phyloP scores from a whole-genome alignment of 2,113 vertebrate genomes.

The Gallinago undulata region DNA sequence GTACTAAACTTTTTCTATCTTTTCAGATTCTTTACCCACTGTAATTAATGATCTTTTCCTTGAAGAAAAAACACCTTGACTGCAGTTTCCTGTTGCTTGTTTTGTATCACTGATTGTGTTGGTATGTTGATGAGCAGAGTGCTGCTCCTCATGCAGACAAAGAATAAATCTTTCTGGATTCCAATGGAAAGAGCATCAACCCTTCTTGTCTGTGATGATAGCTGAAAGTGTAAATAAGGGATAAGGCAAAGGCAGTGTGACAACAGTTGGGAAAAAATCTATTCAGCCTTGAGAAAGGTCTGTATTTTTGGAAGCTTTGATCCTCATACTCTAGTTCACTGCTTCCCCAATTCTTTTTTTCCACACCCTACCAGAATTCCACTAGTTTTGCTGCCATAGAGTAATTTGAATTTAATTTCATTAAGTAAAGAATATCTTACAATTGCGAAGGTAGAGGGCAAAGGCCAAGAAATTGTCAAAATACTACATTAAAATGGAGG shows the following conservation, averaged over 20 bases:
- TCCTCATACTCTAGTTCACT: not conserved
- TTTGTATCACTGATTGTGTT: not conserved
- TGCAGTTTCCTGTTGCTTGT: not conserved
- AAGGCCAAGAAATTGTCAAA: constrained; percentile 11
- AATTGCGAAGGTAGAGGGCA: not conserved
- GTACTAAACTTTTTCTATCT: not conserved
- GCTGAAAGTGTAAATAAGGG: not conserved
- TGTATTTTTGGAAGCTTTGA: not conserved
- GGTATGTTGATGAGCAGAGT: not conserved
- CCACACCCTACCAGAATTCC: not conserved
- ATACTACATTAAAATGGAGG: constrained; percentile 39
- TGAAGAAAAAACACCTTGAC: not conserved
- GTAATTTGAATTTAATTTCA: constrained; percentile 16
- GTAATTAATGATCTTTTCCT: not conserved
- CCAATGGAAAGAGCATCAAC: not conserved
- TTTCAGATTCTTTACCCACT: not conserved
- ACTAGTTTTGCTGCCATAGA: not conserved
- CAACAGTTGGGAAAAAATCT: not conserved
- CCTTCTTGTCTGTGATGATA: not conserved
- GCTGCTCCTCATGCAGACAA: not conserved
- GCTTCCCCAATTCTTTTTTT: not conserved
- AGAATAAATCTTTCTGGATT: not conserved
- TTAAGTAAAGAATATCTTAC: constrained; percentile 11
- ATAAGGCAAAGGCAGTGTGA: not conserved
- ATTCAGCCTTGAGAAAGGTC: not conserved